These are phyloP conservation scores for Aegypius monachus DNA, from an alignment of 2,113 vertebrate species.

Conservation along the genomic window DNA sequence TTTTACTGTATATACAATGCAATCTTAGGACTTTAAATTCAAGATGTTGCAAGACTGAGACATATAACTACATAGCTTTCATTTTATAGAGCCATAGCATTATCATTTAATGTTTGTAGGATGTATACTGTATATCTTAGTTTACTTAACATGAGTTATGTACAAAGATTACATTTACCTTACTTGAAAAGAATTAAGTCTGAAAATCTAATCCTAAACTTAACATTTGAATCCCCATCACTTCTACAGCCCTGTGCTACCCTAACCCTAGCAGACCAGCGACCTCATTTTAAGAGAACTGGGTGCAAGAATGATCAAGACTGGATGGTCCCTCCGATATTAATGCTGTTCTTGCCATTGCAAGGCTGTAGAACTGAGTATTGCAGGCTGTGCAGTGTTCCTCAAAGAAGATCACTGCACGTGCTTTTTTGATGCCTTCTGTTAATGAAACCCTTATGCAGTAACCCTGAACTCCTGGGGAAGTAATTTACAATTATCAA, in stretches of 20 bases:
- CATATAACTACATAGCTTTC: not conserved
- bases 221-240: not conserved
- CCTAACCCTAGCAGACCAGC: not conserved
- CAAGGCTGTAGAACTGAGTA: not conserved
- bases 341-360: not conserved
- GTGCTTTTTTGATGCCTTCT: not conserved
- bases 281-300: not conserved
- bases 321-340: rapidly evolving
- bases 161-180: not conserved
- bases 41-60: not conserved
- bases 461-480: not conserved
- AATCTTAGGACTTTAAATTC: not conserved
- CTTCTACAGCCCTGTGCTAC: not conserved
- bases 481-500: not conserved
- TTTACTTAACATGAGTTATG: not conserved
- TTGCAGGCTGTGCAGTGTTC: not conserved
- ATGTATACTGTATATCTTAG: not conserved
- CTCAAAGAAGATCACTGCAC: not conserved
- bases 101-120: not conserved
- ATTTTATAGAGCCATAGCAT: not conserved
- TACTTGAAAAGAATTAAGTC: not conserved
- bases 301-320: not conserved
- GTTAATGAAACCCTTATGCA: not conserved
- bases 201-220: not conserved
- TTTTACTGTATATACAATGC: not conserved